Percentiles rank a stretch among this genome's conserved stretches.
These are phyloP conservation scores for Thalassarche chlororhynchos DNA, from an alignment of 2,113 vertebrate species.

Conservation along the genomic window DNA sequence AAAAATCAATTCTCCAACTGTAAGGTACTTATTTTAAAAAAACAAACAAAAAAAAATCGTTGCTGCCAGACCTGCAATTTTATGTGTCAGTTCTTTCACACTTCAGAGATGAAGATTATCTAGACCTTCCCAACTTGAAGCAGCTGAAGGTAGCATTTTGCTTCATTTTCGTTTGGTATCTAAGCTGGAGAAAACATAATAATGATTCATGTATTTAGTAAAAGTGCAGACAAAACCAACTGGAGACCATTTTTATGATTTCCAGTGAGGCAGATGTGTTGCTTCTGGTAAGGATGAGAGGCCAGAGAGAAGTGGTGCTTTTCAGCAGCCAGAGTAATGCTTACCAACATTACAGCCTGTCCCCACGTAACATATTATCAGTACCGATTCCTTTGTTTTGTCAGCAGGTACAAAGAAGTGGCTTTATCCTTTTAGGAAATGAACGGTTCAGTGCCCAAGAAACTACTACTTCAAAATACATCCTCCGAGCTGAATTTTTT, in stretches of 20 bases:
- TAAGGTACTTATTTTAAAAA: not conserved
- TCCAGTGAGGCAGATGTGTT: not conserved
- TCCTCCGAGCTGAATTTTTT: not conserved
- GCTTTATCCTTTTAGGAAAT: not conserved
- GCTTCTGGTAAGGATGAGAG: not conserved
- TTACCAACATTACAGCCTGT: not conserved
- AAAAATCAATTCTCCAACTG: not conserved
- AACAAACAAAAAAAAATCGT: not conserved
- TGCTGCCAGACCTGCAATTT: not conserved
- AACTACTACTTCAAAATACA: not conserved
- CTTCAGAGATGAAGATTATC: not conserved
- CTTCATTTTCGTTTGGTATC: not conserved
- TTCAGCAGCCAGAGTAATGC: not conserved
- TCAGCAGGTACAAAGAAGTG: not conserved
- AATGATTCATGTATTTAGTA: not conserved
- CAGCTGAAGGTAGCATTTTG: not conserved
- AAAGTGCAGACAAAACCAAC: not conserved
- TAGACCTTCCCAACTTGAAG: not conserved
- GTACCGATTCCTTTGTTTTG: not conserved
- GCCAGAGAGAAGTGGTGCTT: not conserved
- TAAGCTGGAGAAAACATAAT: not conserved
- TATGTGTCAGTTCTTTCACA: not conserved
- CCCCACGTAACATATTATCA: accelerated
- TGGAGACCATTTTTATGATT: not conserved
- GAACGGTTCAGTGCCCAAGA: not conserved